Evolutionary conservation across 2,888 invertebrate genomes (phyloP).

Genomic region (Melitaea athalia): DNA sequence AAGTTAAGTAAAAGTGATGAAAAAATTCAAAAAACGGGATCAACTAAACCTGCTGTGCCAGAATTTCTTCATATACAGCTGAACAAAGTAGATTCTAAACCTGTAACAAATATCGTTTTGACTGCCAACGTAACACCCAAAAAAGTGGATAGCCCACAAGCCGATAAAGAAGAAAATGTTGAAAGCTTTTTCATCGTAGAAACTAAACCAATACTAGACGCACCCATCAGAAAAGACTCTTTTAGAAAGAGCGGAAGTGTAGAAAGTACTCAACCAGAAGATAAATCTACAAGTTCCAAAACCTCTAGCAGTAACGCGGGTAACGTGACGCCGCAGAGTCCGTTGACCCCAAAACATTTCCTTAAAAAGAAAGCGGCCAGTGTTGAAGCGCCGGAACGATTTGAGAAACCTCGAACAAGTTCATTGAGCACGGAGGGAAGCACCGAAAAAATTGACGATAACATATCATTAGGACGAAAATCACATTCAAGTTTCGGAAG

Average conservation of each 20-base stretch:
- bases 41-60: constrained; percentile 73
- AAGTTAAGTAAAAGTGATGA: constrained; percentile 70
- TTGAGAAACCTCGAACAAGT: constrained; percentile 67
- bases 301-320: constrained; percentile 43
- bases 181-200: constrained; percentile 57
- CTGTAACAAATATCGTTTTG: constrained; percentile 84
- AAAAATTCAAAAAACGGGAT: constrained; percentile 57
- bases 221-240: constrained; percentile 56
- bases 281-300: constrained; percentile 46
- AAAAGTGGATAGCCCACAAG: constrained; percentile 67
- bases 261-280: constrained; percentile 52
- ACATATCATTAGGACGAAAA: constrained; percentile 73
- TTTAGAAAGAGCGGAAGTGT: constrained; percentile 54
- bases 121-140: constrained; percentile 83
- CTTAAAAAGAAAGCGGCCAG: constrained; percentile 82
- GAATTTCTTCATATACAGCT: constrained; percentile 88
- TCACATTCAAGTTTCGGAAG: constrained; percentile 78
- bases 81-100: constrained; percentile 85
- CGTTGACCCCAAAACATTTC: constrained; percentile 73
- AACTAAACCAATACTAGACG: constrained; percentile 47
- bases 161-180: constrained; percentile 60
- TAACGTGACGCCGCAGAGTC: constrained; percentile 58
- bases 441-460: constrained; percentile 73
- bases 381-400: constrained; percentile 76
- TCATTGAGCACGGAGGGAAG: constrained; percentile 73